These are phyloP conservation scores for Ichneumoninae sp. DNA, from an alignment of 2,888 invertebrate species.

Conservation along the genomic window DNA sequence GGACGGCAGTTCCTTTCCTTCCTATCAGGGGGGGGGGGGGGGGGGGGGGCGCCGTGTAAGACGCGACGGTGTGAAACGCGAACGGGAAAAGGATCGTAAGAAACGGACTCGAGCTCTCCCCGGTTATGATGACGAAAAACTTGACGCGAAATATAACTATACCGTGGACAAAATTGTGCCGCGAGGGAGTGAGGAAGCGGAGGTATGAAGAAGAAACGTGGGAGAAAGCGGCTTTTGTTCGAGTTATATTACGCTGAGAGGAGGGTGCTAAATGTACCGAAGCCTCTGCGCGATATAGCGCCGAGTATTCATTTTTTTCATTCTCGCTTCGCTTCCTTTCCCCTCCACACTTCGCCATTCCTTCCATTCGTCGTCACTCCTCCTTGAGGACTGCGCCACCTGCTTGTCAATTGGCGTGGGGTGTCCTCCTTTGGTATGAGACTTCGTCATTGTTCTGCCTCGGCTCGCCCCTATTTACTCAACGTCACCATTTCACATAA, in stretches of 20 bases:
- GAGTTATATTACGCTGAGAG: slow-evolving; percentile 46
- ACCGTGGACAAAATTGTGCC: slow-evolving; percentile 52
- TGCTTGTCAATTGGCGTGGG: slow-evolving; percentile 10
- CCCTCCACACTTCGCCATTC: slow-evolving; percentile 21
- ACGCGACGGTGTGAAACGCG: slow-evolving; percentile 16
- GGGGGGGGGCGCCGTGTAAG: slow-evolving; percentile 11
- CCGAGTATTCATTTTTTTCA: slow-evolving; percentile 53
- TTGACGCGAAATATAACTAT: slow-evolving; percentile 39
- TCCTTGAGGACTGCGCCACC: slow-evolving; percentile 8
- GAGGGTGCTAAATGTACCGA: slow-evolving; percentile 57
- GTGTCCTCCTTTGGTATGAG: neutral
- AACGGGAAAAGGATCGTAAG: slow-evolving; percentile 32
- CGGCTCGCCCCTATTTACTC: neutral
- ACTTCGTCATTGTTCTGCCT: neutral
- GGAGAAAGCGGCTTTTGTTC: slow-evolving; percentile 60
- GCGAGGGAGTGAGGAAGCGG: slow-evolving; percentile 27
- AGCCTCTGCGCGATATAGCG: slow-evolving; percentile 52
- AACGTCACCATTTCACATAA: neutral
- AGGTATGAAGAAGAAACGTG: slow-evolving; percentile 39
- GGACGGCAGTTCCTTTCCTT: slow-evolving; percentile 10
- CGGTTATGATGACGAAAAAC: slow-evolving; percentile 58
- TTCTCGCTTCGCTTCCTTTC: slow-evolving; percentile 16
- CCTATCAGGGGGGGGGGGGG: slow-evolving; percentile 26
- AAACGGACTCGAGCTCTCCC: slow-evolving; percentile 50
- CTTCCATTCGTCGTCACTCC: slow-evolving; percentile 26